Percentiles rank a stretch among this genome's conserved stretches.
phyloP scores from a whole-genome alignment of 2,888 invertebrate species.

The Lepeophtheirus nordmannii region DNA sequence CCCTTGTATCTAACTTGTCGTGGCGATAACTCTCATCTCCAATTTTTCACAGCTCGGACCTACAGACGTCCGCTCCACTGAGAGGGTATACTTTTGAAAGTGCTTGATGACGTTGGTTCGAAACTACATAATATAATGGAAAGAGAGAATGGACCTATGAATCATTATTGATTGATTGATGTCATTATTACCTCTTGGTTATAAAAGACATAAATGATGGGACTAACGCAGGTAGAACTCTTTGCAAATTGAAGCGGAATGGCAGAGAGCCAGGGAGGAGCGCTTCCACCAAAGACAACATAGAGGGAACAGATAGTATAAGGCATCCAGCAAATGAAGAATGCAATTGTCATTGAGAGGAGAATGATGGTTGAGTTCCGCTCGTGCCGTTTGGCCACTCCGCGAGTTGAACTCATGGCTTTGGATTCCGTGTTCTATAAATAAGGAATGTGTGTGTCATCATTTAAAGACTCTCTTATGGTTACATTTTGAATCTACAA shows the following conservation, averaged over 20 bases:
- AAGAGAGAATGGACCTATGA: too few relatives aligned
- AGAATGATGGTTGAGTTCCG: neutral
- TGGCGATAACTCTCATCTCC: too few relatives aligned
- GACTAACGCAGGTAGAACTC: slow-evolving; percentile 2
- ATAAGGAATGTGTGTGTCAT: too few relatives aligned
- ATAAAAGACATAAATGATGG: slow-evolving; percentile 10
- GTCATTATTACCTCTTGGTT: slow-evolving; percentile 1
- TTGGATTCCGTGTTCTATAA: slow-evolving; percentile 11
- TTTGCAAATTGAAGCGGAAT: slow-evolving; percentile 8
- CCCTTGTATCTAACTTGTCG: too few relatives aligned
- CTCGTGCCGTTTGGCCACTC: neutral
- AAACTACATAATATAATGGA: too few relatives aligned
- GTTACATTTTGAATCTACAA: too few relatives aligned
- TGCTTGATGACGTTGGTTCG: too few relatives aligned
- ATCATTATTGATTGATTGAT: too few relatives aligned
- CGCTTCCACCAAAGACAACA: neutral
- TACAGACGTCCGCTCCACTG: too few relatives aligned
- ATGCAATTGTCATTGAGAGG: slow-evolving; percentile 1
- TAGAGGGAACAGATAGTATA: slow-evolving; percentile 2
- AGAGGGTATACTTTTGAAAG: too few relatives aligned
- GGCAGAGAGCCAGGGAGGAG: neutral
- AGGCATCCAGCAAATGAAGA: slow-evolving; percentile 19
- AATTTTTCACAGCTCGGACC: too few relatives aligned
- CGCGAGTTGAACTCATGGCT: neutral
- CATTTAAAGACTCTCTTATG: too few relatives aligned